Base-by-base conservation (phyloP, 2,797 vertebrate genomes). In the Eurystomus glaucurus region DNA sequence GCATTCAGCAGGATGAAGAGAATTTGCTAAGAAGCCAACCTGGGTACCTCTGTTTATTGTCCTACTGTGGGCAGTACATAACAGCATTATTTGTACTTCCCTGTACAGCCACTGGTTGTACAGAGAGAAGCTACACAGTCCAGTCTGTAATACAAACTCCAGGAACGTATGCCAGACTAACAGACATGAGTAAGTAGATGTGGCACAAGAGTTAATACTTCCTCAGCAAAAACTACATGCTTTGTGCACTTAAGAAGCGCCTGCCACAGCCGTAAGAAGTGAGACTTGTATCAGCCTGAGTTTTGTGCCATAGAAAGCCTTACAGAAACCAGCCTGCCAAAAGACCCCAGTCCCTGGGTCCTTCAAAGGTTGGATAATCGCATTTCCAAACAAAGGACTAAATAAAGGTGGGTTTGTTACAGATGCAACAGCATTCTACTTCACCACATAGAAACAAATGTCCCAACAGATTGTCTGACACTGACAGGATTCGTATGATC, bases 1-100 rank as follows among this genome's bases (percentile, higher is more conserved):
- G 90, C 16, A 37, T 81, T 96, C 66, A 94, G 37, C 66, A 89
- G 71, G 37, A 51, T 29, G 26, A 85, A 89, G 33, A 94, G 33
- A 91, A 74, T 85, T 48, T 68, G 71, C 28, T 48, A 69, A 78
- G 72, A 54, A 92, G 37, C 25, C 60, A 87, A n/a, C 6, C 8
- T 71, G 41, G 29, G 10, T n/a, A 77, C 45, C 57, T 78, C 43
- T 80, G 4, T 55, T 81, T 55, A 71, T 33, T 74, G 55, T 13
- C 43, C 43, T 60, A 11, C 15, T 21, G 18, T 18, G n/a, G 43
- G 39, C 37, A 92, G 31, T 33, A 58, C 26, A 72, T 66, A 57
- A 37, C 3, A 69, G 39, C 12, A 78, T 7, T 89, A 75, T 14
- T 51, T 72, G 39, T 76, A 60, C 39, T 79, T 76, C 72, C 41